A percentile compares a stretch with the other conserved stretches of the same genome.
Conservation (phyloP, 2,797 vertebrate genomes). For the Nannoperca australis region DNA sequence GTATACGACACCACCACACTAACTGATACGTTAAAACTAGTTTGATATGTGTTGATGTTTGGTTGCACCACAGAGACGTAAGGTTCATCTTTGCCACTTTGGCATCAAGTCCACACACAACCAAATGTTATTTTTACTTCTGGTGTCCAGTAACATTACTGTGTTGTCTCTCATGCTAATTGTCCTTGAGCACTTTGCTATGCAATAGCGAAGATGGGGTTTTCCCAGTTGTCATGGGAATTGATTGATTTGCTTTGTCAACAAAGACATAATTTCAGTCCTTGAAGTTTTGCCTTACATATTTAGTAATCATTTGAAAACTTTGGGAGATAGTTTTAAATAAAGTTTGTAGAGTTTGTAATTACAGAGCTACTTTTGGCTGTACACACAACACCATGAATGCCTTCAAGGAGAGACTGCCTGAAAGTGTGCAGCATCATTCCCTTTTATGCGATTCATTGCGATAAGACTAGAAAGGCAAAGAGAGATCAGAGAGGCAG, state of each 20-base stretch:
- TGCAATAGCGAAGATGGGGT: no score
- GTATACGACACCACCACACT: no score
- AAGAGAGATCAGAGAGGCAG: not conserved
- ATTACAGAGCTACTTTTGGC: not conserved
- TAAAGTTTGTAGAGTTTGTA: not conserved
- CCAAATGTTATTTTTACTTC: no score
- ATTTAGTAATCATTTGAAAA: not conserved
- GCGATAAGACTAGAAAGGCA: not conserved
- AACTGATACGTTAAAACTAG: no score
- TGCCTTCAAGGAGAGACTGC: not conserved
- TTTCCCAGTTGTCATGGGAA: not conserved
- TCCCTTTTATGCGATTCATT: not conserved
- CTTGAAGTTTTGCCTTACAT: not conserved
- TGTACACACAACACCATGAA: not conserved
- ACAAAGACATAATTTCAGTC: not conserved
- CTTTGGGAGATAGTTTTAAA: not conserved
- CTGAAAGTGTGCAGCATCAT: not conserved
- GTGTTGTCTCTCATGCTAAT: no score
- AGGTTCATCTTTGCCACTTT: no score
- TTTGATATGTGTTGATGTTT: no score
- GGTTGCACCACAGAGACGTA: no score
- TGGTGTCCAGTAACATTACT: no score
- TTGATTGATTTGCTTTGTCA: not conserved
- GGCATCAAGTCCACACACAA: no score
- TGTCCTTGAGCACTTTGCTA: no score